A percentile compares a stretch with the other conserved stretches of the same genome.
phyloP scores from a whole-genome alignment of 2,113 vertebrate species.

The Oreocharis arfaki region DNA sequence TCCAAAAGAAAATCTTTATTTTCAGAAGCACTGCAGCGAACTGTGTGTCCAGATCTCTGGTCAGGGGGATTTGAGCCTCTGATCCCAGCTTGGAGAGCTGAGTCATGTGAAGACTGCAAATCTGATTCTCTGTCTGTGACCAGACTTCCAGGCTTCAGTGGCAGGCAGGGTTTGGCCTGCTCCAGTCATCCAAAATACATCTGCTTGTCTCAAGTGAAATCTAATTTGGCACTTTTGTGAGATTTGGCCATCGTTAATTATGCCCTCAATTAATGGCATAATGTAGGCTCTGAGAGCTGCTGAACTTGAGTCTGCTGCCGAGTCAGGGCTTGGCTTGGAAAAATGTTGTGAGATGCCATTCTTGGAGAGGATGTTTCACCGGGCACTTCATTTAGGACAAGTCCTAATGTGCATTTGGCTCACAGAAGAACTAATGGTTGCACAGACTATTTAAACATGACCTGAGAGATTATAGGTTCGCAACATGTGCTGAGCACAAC shows the following conservation, averaged over 20 bases:
- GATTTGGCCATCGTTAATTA: conserved; percentile 21
- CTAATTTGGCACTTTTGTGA: conserved; percentile 41
- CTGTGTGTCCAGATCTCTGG: not conserved
- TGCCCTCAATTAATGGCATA: not conserved
- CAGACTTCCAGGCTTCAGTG: not conserved
- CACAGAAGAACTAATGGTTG: not conserved
- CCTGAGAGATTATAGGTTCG: not conserved
- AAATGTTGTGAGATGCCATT: not conserved
- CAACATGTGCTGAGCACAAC: not conserved
- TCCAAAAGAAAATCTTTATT: not conserved
- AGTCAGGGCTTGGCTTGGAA: not conserved
- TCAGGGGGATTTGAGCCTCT: not conserved
- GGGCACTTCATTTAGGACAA: conserved; percentile 9
- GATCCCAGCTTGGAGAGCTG: not conserved
- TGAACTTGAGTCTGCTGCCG: not conserved
- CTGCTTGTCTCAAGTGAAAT: conserved; percentile 42
- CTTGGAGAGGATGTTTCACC: not conserved
- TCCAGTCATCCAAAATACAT: conserved; percentile 12
- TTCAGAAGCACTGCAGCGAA: not conserved
- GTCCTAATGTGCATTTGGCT: conserved; percentile 12
- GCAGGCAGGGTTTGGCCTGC: not conserved
- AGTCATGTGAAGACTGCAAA: conserved; percentile 34
- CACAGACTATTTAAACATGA: not conserved
- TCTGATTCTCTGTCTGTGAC: not conserved
- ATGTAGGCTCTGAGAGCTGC: not conserved